Evolutionary conservation across 2,888 invertebrate genomes (phyloP).

Genomic region (Drosophila borealis): DNA sequence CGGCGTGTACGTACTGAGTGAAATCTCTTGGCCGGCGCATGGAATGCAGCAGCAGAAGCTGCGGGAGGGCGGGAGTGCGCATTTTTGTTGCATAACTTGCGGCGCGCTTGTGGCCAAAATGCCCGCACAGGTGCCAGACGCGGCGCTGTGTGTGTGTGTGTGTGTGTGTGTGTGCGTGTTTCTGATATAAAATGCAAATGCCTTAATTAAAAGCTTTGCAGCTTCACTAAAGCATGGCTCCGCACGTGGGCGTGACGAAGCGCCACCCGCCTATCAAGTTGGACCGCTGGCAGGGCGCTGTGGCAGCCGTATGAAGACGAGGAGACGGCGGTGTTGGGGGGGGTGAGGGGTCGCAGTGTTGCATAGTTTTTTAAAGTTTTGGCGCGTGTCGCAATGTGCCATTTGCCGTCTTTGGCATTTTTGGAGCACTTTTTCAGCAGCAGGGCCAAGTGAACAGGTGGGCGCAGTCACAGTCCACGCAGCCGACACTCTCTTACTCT

Average conservation of each 20-base stretch:
- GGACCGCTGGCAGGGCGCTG: no score
- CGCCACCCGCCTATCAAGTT: neutral
- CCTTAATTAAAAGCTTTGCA: slow-evolving; percentile 81
- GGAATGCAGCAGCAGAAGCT: slow-evolving; percentile 39
- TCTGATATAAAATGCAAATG: slow-evolving; percentile 80
- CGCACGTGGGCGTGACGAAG: slow-evolving; percentile 37
- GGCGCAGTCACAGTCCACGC: neutral
- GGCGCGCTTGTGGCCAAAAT: slow-evolving; percentile 69
- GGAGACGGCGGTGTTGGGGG: neutral
- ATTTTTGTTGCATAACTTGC: slow-evolving; percentile 78
- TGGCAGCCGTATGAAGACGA: neutral
- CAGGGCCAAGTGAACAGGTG: slow-evolving; percentile 26
- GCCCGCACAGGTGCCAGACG: slow-evolving; percentile 52
- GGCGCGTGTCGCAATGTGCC: slow-evolving; percentile 41
- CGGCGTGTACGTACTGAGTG: slow-evolving; percentile 7
- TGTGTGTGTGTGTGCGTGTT: slow-evolving; percentile 5
- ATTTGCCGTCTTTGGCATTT: slow-evolving; percentile 12
- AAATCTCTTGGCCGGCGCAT: slow-evolving; percentile 47
- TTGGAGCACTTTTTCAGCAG: neutral
- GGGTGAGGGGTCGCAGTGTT: slow-evolving; percentile 14
- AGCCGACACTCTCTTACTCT: neutral
- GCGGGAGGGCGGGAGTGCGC: slow-evolving; percentile 1
- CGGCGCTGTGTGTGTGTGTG: neutral
- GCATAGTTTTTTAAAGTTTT: slow-evolving; percentile 63
- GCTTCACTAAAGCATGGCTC: slow-evolving; percentile 61